Evolutionary conservation across 1,140 invertebrate species (phyloP), one percentile per base, ranked within the genome.

Genomic region (Tenebrio molitor): DNA sequence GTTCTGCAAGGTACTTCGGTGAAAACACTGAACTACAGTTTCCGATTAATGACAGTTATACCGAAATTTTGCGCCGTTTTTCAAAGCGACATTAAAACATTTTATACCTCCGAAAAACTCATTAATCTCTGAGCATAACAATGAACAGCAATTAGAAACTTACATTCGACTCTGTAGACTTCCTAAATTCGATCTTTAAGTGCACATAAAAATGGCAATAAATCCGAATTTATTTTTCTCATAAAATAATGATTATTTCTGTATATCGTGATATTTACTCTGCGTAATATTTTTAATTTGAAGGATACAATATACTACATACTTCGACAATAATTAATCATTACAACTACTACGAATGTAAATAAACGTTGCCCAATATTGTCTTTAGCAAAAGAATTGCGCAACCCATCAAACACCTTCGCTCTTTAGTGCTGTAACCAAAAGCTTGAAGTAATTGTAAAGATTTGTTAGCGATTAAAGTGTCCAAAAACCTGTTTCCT

Each of bases 101-200:
- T 16, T 63, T 29, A 8, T 29, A 29, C 8, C 25, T 44, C 21
- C 21, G 50, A 25, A 58, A 29, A 29, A 58, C 16, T 21, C 46
- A 53, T 53, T 23, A 53, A 58, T 14, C 15, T 4, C 4, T 1
- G 14, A 58, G 29, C 50, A 25, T 29, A 58, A 25, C 21, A 58
- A 58, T 58, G 23, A 58, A 25, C 12, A 29, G 23, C 50, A 29
- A 29, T 29, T 29, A 58, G 50, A 58, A 58, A 58, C 50, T 58
- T 58, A 58, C 8, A n/a, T 58, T 58, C 14, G 1, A 33, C 50
- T 58, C 15, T 58, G 12, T 25, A 58, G 50, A 50, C 44, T 58
- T 58, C 17, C 62, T 65, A 58, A 41, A 41, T 67, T 46, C 14
- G 14, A 29, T 29, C 25, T 69, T 58, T 58, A 58, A 58, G 50